These are phyloP conservation scores for Drosophila nr. medialis DNA, from an alignment of 2,888 invertebrate genomes.

Conservation along the genomic window DNA sequence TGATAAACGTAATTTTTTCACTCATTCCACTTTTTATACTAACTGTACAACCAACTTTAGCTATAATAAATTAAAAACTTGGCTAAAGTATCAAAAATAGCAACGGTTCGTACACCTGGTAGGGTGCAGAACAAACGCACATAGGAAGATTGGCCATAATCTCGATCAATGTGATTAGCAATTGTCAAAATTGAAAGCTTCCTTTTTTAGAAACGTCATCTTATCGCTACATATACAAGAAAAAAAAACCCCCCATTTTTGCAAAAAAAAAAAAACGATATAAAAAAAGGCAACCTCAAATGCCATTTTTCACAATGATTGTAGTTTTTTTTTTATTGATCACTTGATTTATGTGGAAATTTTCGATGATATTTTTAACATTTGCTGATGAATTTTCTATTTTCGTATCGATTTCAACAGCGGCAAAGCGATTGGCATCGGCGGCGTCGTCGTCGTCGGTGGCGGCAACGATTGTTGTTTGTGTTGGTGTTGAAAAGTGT, in stretches of 20 bases:
- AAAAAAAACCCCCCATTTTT: constrained; percentile 33
- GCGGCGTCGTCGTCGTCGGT: constrained; percentile 11
- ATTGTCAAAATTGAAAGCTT: constrained; percentile 6
- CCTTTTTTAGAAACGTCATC: background rate
- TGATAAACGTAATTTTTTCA: background rate
- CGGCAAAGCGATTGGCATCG: constrained; percentile 41
- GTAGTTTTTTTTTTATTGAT: constrained; percentile 61
- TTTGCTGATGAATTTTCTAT: constrained; percentile 70
- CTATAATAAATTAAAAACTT: background rate
- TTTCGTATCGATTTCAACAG: constrained; percentile 45
- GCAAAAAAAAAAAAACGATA: constrained; percentile 19
- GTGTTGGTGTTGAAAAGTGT: constrained; percentile 26
- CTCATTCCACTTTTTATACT: background rate
- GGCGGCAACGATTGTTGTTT: constrained; percentile 29
- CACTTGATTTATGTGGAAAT: constrained; percentile 70
- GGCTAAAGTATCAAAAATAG: too few species aligned
- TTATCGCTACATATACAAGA: background rate
- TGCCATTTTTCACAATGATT: constrained; percentile 51
- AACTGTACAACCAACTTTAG: background rate
- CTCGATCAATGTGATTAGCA: constrained; percentile 17
- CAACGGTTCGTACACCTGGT: background rate
- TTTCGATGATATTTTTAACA: constrained; percentile 65
- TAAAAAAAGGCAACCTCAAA: background rate
- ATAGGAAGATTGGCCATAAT: constrained; percentile 8
- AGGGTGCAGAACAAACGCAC: background rate